phyloP scores from a whole-genome alignment of 2,113 vertebrate species.

The Chaenogobius annularis region DNA sequence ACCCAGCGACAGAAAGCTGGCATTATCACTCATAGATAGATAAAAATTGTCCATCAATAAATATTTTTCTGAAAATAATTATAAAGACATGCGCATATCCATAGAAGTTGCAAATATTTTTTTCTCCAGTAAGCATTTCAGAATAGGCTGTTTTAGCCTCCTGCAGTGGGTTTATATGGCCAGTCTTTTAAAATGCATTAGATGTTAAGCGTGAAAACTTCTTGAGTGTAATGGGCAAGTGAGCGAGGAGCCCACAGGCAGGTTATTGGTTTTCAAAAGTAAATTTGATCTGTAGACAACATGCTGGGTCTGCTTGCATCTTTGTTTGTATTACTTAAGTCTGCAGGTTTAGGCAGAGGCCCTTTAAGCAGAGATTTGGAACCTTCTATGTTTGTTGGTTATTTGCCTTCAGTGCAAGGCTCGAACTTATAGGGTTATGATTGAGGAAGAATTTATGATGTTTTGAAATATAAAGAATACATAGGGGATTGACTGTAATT shows the following conservation, averaged over 20 bases:
- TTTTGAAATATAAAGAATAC: no score
- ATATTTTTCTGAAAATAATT: no score
- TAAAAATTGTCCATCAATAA: no score
- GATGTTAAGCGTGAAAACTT: constrained; percentile 8
- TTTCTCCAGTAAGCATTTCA: background rate
- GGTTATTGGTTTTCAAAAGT: constrained; percentile 14
- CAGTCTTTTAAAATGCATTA: constrained; percentile 14
- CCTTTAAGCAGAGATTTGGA: background rate
- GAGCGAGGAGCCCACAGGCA: constrained; percentile 7
- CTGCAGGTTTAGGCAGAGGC: background rate
- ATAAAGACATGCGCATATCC: no score
- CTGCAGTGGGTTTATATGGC: constrained; percentile 1
- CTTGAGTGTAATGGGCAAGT: constrained; percentile 13
- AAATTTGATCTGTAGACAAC: constrained; percentile 4
- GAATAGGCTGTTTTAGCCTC: constrained; percentile 2
- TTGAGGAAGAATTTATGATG: background rate
- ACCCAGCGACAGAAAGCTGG: no score
- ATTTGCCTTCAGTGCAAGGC: background rate
- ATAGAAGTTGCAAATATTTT: constrained; percentile 4
- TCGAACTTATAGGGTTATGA: background rate
- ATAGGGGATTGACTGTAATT: no score
- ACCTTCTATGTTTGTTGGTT: background rate
- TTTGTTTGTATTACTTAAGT: constrained; percentile 9
- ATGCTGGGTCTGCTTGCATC: constrained; percentile 4
- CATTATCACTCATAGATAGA: no score